Conservation (phyloP, 2,888 invertebrate species). For the Drosophila parthenogenetica region DNA sequence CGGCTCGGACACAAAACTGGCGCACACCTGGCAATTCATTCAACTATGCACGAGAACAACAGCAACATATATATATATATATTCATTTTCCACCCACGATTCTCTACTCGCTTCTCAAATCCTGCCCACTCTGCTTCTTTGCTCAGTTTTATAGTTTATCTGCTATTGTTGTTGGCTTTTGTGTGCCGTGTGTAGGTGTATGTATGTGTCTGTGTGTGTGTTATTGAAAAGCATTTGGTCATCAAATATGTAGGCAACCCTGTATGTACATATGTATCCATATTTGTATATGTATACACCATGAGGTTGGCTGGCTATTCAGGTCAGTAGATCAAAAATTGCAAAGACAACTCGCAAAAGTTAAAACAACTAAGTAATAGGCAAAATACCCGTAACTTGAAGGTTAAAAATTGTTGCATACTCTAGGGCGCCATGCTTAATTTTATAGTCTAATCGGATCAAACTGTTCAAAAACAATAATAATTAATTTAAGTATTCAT, state of each 20-base stretch:
- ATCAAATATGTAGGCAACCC: constrained; percentile 68
- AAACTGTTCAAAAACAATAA: background rate
- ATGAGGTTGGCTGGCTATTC: constrained; percentile 41
- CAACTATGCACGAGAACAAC: background rate
- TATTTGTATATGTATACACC: constrained; percentile 11
- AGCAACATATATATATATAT: background rate
- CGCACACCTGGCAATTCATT: constrained; percentile 48
- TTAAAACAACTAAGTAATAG: constrained; percentile 23
- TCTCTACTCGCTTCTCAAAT: background rate
- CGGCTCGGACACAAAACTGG: constrained; percentile 24
- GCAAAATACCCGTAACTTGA: background rate
- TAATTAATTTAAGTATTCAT: background rate
- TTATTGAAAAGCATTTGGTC: constrained; percentile 76
- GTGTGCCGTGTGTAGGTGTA: constrained; percentile 4
- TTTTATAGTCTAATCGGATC: too few species aligned
- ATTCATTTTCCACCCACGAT: background rate
- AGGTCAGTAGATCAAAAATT: constrained; percentile 75
- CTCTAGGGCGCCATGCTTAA: background rate
- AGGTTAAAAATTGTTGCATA: background rate
- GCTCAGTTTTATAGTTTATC: constrained; percentile 42
- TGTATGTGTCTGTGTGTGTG: constrained; percentile 37
- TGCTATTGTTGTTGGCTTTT: constrained; percentile 64
- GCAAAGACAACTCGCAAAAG: constrained; percentile 68
- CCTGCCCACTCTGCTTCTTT: background rate
- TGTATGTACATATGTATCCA: constrained; percentile 31